Conservation (phyloP, 2,888 invertebrate species). For the Mactromeris polynyma region DNA sequence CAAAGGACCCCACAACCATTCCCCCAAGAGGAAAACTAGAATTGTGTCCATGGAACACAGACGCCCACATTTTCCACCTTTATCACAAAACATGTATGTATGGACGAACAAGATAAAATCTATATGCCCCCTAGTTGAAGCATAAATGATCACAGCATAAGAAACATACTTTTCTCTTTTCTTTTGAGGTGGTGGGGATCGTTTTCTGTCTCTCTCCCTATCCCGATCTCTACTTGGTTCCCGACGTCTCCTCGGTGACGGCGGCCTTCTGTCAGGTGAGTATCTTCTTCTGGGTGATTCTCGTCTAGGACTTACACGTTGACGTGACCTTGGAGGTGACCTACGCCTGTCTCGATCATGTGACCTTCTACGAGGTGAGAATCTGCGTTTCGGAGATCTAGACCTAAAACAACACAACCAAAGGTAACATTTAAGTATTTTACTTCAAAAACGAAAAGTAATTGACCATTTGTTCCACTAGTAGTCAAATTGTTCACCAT, state of each 20-base stretch:
- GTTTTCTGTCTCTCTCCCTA: constrained; percentile 23
- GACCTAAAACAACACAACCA: constrained; percentile 72
- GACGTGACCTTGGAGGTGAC: constrained; percentile 60
- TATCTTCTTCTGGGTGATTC: constrained; percentile 56
- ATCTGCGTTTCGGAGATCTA: constrained; percentile 73
- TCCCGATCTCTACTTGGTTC: constrained; percentile 37
- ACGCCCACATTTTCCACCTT: no score
- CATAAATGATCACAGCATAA: neutral
- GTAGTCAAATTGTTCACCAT: no score
- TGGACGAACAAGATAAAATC: no score
- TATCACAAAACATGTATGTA: no score
- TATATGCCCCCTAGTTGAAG: no score
- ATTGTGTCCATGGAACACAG: no score
- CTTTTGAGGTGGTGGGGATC: constrained; percentile 20
- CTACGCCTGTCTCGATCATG: constrained; percentile 63
- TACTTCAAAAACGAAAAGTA: no score
- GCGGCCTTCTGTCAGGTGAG: constrained; percentile 59
- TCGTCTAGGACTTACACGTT: constrained; percentile 66
- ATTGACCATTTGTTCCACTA: no score
- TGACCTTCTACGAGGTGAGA: constrained; percentile 59
- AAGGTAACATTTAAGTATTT: no score
- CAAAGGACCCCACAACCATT: no score
- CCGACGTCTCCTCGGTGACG: constrained; percentile 50
- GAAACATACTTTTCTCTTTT: constrained; percentile 1
- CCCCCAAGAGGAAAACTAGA: no score